Evolutionary conservation across 2,888 invertebrate species (phyloP), one percentile per base, ranked within the genome.

Genomic region (Drosophila quinaria): DNA sequence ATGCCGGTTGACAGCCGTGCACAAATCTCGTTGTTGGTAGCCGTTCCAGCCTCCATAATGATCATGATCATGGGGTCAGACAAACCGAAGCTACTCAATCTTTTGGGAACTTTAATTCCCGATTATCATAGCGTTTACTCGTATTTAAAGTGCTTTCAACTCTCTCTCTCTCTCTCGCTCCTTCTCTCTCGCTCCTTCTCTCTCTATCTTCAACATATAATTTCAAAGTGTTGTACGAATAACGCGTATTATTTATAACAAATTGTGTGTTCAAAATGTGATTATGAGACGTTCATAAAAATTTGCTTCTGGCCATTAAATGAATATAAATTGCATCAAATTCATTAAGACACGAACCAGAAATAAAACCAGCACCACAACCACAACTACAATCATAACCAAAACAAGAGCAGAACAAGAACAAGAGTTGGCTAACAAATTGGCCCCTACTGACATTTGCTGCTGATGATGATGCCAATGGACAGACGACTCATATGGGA

Each of bases 181-280:
- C 31, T 42, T 9, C 1, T 17, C 29, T 9, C 17, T 31, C n/a
- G 11, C 13, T 29, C 8, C 10, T 5, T 2, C 5, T 33, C 25
- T n/a, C 4, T 47, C n/a, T 10, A 5, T 25, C 29, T 4, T 31
- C 29, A 33, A 33, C 19, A 19, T 35, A 35, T 35, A 33, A 33
- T 49, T 17, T 17, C 39, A 9, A 41, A 41, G 3, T 17, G 15
- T 15, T 3, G 22, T 22, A 50, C 19, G 17, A 11, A 31, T 13
- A 31, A 15, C 17, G 15, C 17, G 31, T 25, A 35, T 51, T 22
- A 11, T 41, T 59, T 19, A 31, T 61, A 81, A 81, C 75, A 80
- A 84, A 84, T 86, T 74, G 83, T 74, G 86, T 83, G 86, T 59
- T 81, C 71, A 55, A 83, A 80, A 79, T 75, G 79, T 49, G 75